These are phyloP conservation scores for Drosophila rellima DNA, from an alignment of 2,888 invertebrate genomes.

Conservation along the genomic window DNA sequence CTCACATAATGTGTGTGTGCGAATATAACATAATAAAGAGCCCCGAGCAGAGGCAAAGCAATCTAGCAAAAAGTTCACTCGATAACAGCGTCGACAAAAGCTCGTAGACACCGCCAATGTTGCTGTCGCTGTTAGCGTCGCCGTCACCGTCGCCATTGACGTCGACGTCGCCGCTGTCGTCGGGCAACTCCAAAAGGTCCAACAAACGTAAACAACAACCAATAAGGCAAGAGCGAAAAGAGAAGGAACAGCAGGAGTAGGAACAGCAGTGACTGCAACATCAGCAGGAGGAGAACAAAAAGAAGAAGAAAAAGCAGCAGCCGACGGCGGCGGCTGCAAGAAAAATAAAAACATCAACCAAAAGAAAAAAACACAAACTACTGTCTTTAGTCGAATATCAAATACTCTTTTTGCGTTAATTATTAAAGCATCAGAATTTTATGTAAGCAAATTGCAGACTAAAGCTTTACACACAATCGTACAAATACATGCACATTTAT, in stretches of 20 bases:
- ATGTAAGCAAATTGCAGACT: neutral
- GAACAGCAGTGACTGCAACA: conserved; percentile 20
- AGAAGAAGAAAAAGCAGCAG: conserved; percentile 35
- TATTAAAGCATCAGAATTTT: neutral
- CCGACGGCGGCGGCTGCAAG: conserved; percentile 58
- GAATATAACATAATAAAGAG: conserved; percentile 2
- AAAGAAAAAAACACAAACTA: conserved; percentile 7
- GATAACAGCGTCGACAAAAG: conserved; percentile 52
- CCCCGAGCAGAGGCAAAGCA: conserved; percentile 30
- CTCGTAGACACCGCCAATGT: conserved; percentile 36
- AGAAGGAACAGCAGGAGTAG: conserved; percentile 32
- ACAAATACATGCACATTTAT: conserved; percentile 7
- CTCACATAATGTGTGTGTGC: neutral
- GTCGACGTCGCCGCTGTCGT: conserved; percentile 28
- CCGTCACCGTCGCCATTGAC: conserved; percentile 7
- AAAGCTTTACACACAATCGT: neutral
- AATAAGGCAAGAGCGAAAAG: conserved; percentile 42
- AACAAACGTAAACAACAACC: conserved; percentile 70
- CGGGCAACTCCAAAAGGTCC: conserved; percentile 67
- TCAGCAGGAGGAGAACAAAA: conserved; percentile 9
- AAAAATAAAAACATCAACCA: conserved; percentile 59
- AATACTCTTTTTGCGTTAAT: conserved; percentile 34
- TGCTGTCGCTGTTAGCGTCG: conserved; percentile 26
- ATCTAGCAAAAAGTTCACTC: conserved; percentile 47
- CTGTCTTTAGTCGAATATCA: conserved; percentile 13